Evolutionary conservation across 1,140 invertebrate genomes (phyloP).

Genomic region (Saccostrea glomerata): DNA sequence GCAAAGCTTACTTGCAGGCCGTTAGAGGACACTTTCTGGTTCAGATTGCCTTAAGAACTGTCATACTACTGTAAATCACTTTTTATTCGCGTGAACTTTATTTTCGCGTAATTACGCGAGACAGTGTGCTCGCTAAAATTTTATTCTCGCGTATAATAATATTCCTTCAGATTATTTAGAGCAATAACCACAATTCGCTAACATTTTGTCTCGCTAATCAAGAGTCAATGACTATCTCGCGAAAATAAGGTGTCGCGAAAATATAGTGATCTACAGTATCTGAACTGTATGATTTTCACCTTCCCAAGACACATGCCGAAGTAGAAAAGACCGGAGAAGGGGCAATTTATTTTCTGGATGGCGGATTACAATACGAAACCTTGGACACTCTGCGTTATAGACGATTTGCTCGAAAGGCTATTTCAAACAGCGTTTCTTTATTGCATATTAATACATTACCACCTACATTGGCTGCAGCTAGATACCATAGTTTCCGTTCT

Average conservation of each 20-base stretch:
- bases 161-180: no score
- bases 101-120: no score
- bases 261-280: no score
- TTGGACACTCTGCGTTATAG: neutral
- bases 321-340: neutral
- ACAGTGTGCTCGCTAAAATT: no score
- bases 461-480: neutral
- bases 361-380: neutral
- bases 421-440: neutral
- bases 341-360: neutral
- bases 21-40: conserved; percentile 74
- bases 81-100: no score
- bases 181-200: no score
- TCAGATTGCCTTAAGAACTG: conserved; percentile 46
- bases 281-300: conserved; percentile 9
- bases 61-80: no score
- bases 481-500: neutral
- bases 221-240: no score
- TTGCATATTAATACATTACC: neutral
- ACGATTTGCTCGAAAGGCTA: neutral
- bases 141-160: no score
- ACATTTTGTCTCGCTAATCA: no score
- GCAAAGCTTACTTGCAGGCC: conserved; percentile 75
- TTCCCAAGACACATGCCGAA: neutral
- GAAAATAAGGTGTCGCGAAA: no score